Evolutionary conservation across 2,888 invertebrate species (phyloP), one percentile per base, ranked within the genome.

Genomic region (Drymonia ruficornis): DNA sequence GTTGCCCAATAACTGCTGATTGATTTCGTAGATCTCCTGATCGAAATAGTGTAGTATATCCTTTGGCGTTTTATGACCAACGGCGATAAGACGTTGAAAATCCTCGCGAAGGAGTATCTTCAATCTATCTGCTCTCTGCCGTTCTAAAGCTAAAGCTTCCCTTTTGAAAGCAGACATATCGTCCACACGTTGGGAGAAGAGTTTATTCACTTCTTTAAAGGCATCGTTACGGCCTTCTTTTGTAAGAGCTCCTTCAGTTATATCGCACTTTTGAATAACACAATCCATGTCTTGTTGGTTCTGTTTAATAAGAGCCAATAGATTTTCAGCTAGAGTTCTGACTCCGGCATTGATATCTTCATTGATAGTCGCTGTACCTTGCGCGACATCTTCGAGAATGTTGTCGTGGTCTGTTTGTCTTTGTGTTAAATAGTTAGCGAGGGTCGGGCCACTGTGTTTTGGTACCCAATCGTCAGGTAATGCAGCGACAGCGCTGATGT

Each of bases 1-100:
- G 61, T 91, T 91, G 66, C 88, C 87, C 18, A 90, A 52, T 42
- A 90, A 65, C 61, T 91, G 89, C 60, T 90, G 87, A 67, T 91
- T 91, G 6, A 87, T 76, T 51, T 84, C 84, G 61, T 85, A 88
- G 13, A 81, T 81, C 18, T 70, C 78, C 50, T 83, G 78, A 72
- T 91, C 90, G 59, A 90, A 90, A 47, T 87, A 81, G 46, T 87
- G 83, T 13, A 90, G 59, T 48, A 90, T 66, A 19, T 84, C 79
- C 67, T 81, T 84, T 0, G 87, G 87, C 28, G 84, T 61, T 54
- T 59, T 68, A 52, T 85, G 78, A 6, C 84, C 89, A 48, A 85
- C 63, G 23, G 69, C 63, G 18, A 90, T 68, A 4, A 87, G 63
- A 12, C 70, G 74, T 51, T 84, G 84, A 61, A 89, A 91, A 48